These are phyloP conservation scores for Penelope pileata DNA, from an alignment of 2,113 vertebrate species.

Conservation along the genomic window DNA sequence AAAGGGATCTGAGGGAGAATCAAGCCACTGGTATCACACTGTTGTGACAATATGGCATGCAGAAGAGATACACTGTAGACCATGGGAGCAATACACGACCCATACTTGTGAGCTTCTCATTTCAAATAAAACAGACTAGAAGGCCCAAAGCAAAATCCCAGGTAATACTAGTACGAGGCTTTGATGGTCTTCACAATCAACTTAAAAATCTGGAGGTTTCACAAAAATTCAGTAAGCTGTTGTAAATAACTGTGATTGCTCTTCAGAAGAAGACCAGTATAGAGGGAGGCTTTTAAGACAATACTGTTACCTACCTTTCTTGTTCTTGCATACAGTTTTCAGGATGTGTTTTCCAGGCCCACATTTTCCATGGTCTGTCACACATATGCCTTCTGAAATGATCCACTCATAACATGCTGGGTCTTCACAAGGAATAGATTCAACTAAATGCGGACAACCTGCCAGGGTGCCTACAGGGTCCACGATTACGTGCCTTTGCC, in stretches of 20 bases:
- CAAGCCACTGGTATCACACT: neutral
- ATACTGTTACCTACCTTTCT: conserved; percentile 77
- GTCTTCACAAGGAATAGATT: conserved; percentile 90
- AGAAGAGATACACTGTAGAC: too few relatives aligned
- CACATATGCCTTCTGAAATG: conserved; percentile 77
- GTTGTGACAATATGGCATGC: neutral
- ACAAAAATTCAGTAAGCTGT: neutral
- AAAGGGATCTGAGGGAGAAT: neutral
- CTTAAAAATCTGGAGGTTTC: neutral
- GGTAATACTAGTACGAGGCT: neutral
- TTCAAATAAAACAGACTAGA: neutral
- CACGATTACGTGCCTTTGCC: conserved; percentile 81
- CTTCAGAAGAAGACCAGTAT: neutral
- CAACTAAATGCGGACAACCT: conserved; percentile 85
- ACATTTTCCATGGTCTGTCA: conserved; percentile 79
- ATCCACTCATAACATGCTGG: conserved; percentile 86
- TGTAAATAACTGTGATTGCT: neutral
- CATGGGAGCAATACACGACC: neutral
- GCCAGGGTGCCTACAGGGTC: conserved; percentile 70
- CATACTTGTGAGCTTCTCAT: neutral
- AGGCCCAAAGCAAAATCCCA: neutral
- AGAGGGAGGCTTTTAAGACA: neutral
- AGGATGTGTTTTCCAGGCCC: conserved; percentile 82
- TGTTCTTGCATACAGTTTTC: conserved; percentile 79
- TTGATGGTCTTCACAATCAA: neutral